Evolutionary conservation across 2,113 vertebrate genomes (phyloP), one percentile per base, ranked within the genome.

Genomic region (Phrynosoma blainvillii): DNA sequence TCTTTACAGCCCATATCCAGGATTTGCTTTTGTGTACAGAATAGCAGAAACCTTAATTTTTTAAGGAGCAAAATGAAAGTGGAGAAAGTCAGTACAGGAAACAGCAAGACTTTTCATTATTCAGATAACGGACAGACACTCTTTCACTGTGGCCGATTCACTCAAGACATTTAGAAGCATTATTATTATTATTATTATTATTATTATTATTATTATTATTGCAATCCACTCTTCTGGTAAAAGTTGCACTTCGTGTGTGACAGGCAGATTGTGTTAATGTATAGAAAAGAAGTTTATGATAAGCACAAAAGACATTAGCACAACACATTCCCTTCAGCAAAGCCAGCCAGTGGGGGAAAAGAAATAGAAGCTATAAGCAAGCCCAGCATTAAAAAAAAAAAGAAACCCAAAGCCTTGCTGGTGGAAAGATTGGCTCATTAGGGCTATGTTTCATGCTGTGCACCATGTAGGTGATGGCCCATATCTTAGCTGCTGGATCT

Each of bases 231-330:
- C 90, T 85, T 84, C 84, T 87, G 78, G 89, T 87, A 75, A 94
- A 94, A 93, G 59, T 68, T 90, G 90, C 77, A 92, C 85, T 62
- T 93, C 95, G 93, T 92, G 93, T 90, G 82, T 85, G 91, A 91
- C 70, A 94, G 91, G 89, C 94, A 88, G 94, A 87, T 92, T 90
- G 75, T 74, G 88, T 92, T 93, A 94, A 89, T 42, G 89, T 27
- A 93, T 95, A 95, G 90, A 96, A 96, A 95, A 93, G 92, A 79
- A 96, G 92, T 80, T 92, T 89, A 94, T 89, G 91, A 91, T 94
- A 92, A 94, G 92, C 84, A 95, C 94, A 96, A 95, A 40, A 94
- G 91, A 84, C 89, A 77, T 92, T 62, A 94, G 88, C 90, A 95
- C 90, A 96, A 94, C 89, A 93, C 93, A 93, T 93, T 95, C 59